phyloP scores from a whole-genome alignment of 2,797 vertebrate species.

The Gymnothorax javanicus region DNA sequence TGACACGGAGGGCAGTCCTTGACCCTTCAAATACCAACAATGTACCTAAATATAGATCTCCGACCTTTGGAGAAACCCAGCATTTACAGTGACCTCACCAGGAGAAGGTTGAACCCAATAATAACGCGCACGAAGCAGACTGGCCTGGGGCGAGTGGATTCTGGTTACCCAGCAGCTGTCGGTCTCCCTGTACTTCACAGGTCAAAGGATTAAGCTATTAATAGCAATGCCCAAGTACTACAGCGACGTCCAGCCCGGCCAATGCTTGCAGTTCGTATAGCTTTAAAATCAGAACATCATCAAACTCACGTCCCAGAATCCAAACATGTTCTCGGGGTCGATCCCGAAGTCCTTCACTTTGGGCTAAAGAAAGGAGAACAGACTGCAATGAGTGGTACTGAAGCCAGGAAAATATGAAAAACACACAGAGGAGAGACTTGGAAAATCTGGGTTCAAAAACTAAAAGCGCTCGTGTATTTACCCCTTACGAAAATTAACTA shows the following conservation, averaged over 20 bases:
- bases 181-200: slow-evolving; percentile 65
- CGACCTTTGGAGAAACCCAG: slow-evolving; percentile 62
- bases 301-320: slow-evolving; percentile 97
- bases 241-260: slow-evolving; percentile 23
- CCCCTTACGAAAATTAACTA: no score
- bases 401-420: not conserved
- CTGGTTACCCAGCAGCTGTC: slow-evolving; percentile 80
- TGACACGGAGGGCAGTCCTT: not conserved
- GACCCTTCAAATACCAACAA: slow-evolving; percentile 68
- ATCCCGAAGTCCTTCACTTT: slow-evolving; percentile 98
- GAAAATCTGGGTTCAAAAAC: no score
- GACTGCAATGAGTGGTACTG: slow-evolving; percentile 4
- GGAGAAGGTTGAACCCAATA: slow-evolving; percentile 84
- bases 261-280: not conserved
- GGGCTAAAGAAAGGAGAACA: slow-evolving; percentile 68
- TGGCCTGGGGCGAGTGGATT: slow-evolving; percentile 48
- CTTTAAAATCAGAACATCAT: slow-evolving; percentile 1
- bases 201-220: slow-evolving; percentile 71
- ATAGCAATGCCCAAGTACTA: slow-evolving; percentile 55
- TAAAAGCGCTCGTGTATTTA: no score
- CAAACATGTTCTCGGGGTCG: slow-evolving; percentile 94
- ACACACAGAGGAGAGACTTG: not conserved
- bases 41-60: slow-evolving; percentile 58
- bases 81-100: slow-evolving; percentile 30
- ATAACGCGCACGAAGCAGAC: slow-evolving; percentile 70